A percentile compares a stretch with the other conserved stretches of the same genome.
These are phyloP conservation scores for Pituophis catenifer DNA, from an alignment of 2,113 vertebrate genomes.

Conservation along the genomic window DNA sequence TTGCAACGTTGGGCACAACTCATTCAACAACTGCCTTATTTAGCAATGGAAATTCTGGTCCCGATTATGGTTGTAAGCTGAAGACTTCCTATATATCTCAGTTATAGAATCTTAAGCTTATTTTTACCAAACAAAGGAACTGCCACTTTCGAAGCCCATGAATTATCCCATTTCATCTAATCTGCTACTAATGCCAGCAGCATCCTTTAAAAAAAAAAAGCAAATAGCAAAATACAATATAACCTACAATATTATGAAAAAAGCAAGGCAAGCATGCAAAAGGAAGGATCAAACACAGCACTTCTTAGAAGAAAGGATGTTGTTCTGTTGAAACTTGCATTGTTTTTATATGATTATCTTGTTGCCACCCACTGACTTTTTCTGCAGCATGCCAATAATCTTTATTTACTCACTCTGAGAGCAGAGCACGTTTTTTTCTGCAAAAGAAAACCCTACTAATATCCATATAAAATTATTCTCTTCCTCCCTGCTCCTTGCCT, in stretches of 20 bases:
- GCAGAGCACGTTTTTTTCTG: not conserved
- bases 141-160: not conserved
- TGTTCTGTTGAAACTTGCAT: slow-evolving; percentile 21
- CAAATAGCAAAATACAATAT: not conserved
- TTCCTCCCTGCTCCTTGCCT: not conserved
- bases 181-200: not conserved
- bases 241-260: not conserved
- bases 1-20: not conserved
- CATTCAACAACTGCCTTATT: not conserved
- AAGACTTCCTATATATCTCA: not conserved
- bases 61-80: not conserved
- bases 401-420: not conserved
- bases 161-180: not conserved
- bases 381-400: not conserved
- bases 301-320: slow-evolving; percentile 54
- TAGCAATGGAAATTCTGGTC: not conserved
- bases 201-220: not conserved
- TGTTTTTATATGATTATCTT: not conserved
- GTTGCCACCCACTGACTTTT: not conserved
- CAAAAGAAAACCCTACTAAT: slow-evolving; percentile 4
- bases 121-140: not conserved
- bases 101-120: not conserved
- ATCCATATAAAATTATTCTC: not conserved
- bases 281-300: slow-evolving; percentile 12
- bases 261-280: slow-evolving; percentile 6